phyloP scores from a whole-genome alignment of 2,888 invertebrate genomes.

The Agrochola lota region DNA sequence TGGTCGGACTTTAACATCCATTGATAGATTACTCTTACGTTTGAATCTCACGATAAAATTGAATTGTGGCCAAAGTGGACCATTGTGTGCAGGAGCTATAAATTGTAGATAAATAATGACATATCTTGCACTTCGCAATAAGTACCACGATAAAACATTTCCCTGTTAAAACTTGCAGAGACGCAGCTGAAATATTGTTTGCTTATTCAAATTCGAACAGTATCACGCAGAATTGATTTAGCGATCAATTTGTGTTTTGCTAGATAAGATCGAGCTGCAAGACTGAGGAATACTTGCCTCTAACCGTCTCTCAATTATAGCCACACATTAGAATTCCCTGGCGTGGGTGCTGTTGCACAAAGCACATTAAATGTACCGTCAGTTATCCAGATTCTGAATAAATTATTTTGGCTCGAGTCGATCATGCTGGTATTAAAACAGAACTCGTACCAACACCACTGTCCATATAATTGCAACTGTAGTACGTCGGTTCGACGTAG shows the following conservation, averaged over 20 bases:
- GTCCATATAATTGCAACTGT: neutral
- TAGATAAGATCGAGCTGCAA: conserved; percentile 43
- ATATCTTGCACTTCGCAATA: conserved; percentile 52
- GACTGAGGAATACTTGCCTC: conserved; percentile 4
- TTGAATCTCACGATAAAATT: conserved; percentile 20
- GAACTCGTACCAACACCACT: neutral
- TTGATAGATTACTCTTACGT: conserved; percentile 34
- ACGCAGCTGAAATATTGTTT: conserved; percentile 53
- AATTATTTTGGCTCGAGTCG: conserved; percentile 16
- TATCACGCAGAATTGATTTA: conserved; percentile 50
- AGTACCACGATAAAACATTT: conserved; percentile 53
- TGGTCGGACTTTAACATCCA: conserved; percentile 13
- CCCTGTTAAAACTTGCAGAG: conserved; percentile 47
- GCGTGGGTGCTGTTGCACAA: conserved; percentile 33
- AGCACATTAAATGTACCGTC: conserved; percentile 7
- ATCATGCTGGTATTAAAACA: conserved; percentile 6
- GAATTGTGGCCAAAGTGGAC: conserved; percentile 43
- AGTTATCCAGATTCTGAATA: conserved; percentile 18
- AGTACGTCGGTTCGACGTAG: conserved; percentile 2
- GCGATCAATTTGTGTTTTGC: conserved; percentile 45
- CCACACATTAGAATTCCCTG: conserved; percentile 13
- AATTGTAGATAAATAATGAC: conserved; percentile 59
- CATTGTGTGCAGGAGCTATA: conserved; percentile 51
- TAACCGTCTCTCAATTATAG: conserved; percentile 19
- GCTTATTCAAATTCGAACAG: conserved; percentile 36